Evolutionary conservation across 1,140 invertebrate genomes (phyloP).

Genomic region (Platyura marginata): DNA sequence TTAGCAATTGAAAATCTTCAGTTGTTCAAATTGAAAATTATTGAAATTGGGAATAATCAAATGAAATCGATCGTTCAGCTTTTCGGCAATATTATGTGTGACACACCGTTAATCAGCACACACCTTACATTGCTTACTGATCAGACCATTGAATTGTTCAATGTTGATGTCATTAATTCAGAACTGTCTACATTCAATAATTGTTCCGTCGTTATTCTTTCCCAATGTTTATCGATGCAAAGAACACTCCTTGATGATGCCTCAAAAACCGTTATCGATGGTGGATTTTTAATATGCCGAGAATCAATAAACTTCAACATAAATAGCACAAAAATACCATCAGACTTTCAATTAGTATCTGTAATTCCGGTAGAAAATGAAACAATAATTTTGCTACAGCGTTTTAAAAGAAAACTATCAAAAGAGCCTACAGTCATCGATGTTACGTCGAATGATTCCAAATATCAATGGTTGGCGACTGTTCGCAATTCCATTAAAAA

Average conservation of each 20-base stretch:
- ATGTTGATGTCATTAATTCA: constrained; percentile 37
- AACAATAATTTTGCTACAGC: constrained; percentile 18
- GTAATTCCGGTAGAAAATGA: constrained; percentile 13
- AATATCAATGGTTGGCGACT: constrained; percentile 30
- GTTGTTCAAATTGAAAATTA: constrained; percentile 45
- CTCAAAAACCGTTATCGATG: constrained; percentile 36
- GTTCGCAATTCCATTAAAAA: constrained; percentile 34
- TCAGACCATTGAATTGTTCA: constrained; percentile 28
- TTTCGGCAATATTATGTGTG: constrained; percentile 33
- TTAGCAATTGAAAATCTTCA: constrained; percentile 59
- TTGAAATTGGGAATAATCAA: constrained; percentile 29
- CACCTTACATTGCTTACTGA: constrained; percentile 27
- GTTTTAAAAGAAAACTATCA: constrained; percentile 9
- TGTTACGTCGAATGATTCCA: constrained; percentile 32
- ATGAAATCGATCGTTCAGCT: constrained; percentile 28
- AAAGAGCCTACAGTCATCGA: constrained; percentile 9
- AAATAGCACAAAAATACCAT: constrained; percentile 30
- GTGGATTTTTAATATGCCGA: constrained; percentile 29
- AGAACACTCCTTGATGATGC: constrained; percentile 51
- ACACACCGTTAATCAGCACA: constrained; percentile 34
- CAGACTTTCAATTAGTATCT: constrained; percentile 13
- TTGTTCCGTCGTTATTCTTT: constrained; percentile 32
- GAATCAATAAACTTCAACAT: constrained; percentile 16
- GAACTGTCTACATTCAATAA: constrained; percentile 35
- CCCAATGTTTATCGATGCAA: constrained; percentile 22